Conservation (phyloP, 1,140 invertebrate genomes). For the Scaptomyza montana region DNA sequence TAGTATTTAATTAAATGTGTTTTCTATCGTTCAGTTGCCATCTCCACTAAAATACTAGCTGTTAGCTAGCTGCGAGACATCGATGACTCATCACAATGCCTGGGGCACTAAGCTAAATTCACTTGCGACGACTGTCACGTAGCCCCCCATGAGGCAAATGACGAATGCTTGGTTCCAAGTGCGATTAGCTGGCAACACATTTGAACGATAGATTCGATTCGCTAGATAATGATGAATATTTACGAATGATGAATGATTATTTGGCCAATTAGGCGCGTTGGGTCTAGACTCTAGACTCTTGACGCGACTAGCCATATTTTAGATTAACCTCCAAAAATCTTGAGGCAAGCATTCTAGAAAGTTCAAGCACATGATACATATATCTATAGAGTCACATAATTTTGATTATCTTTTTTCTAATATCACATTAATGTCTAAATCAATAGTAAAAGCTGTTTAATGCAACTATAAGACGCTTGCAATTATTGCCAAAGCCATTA, state of each 20-base stretch:
- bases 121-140: constrained; percentile 46
- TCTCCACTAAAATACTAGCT: constrained; percentile 8
- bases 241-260: constrained; percentile 34
- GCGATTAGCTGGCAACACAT: constrained; percentile 27
- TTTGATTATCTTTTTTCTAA: not conserved
- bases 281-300: not conserved
- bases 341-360: not conserved
- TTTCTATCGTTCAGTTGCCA: constrained; percentile 19
- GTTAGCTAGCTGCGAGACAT: constrained; percentile 1
- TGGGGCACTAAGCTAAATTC: constrained; percentile 24
- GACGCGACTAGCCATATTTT: not conserved
- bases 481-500: constrained; percentile 1
- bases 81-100: constrained; percentile 29
- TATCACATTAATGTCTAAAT: not conserved
- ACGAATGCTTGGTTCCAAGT: not conserved
- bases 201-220: constrained; percentile 22
- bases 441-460: not conserved
- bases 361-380: not conserved
- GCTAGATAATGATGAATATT: constrained; percentile 13
- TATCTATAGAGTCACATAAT: not conserved
- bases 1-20: constrained; percentile 31
- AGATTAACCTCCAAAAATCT: not conserved
- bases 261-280: constrained; percentile 5
- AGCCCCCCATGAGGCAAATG: constrained; percentile 29
- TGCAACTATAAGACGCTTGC: not conserved